Percentiles rank a stretch among this genome's conserved stretches.
Evolutionary conservation across 2,113 vertebrate genomes (phyloP).

Genomic region (Microcebus lehilahytsara): DNA sequence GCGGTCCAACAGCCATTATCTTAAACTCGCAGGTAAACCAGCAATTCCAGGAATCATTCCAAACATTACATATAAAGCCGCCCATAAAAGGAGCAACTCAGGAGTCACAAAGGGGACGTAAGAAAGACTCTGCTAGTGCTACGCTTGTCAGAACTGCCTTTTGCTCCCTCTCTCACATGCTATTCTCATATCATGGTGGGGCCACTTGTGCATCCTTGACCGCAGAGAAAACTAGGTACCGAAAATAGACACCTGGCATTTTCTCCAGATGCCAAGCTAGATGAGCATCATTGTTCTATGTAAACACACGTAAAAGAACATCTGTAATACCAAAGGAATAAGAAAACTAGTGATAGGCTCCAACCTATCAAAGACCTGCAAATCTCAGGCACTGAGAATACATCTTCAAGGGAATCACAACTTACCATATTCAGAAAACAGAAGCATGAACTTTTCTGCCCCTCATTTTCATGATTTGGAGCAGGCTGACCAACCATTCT

Average conservation of each 20-base stretch:
- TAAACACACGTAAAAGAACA: not conserved
- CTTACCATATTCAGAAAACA: not conserved
- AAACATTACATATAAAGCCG: not conserved
- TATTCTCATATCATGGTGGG: rapidly evolving
- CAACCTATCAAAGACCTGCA: rapidly evolving
- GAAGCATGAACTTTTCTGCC: not conserved
- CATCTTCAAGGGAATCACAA: not conserved
- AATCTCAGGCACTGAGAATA: not conserved
- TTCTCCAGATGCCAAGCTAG: not conserved
- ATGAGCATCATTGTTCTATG: not conserved
- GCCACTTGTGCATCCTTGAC: not conserved
- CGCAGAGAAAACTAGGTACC: not conserved
- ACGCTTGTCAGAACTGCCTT: not conserved
- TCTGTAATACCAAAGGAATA: not conserved
- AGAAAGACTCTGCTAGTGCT: not conserved
- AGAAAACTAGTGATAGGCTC: not conserved
- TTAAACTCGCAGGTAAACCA: not conserved
- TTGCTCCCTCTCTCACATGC: rapidly evolving
- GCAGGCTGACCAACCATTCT: not conserved
- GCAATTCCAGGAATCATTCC: not conserved
- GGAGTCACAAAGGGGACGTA: not conserved
- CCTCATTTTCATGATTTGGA: not conserved
- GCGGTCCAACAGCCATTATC: not conserved
- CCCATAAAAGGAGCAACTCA: not conserved
- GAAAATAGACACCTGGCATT: not conserved